phyloP scores from a whole-genome alignment of 2,888 invertebrate genomes.

The Ennomos erosarius region DNA sequence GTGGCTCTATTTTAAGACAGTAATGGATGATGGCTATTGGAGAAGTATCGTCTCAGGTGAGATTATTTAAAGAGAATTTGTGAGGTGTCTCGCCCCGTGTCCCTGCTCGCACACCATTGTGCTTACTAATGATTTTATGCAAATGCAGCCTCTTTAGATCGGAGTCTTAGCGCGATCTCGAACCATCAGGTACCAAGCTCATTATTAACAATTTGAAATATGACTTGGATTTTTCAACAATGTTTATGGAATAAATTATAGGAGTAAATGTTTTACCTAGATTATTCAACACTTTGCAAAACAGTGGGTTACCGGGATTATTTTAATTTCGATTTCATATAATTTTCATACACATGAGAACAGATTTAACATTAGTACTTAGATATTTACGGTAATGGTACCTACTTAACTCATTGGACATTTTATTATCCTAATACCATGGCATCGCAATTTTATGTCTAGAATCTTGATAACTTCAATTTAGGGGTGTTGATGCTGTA shows the following conservation, averaged over 20 bases:
- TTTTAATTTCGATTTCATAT: no score
- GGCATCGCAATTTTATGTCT: no score
- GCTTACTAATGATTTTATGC: conserved; percentile 86
- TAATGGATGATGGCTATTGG: conserved; percentile 47
- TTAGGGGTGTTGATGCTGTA: no score
- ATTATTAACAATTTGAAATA: conserved; percentile 84
- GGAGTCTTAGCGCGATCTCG: conserved; percentile 85
- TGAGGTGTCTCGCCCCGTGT: conserved; percentile 79
- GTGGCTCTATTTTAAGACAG: conserved; percentile 18
- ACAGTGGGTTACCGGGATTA: no score
- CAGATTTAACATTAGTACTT: no score
- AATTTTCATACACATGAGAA: no score
- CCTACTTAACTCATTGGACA: no score
- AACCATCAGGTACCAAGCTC: conserved; percentile 83
- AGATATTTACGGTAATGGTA: no score
- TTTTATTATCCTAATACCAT: no score
- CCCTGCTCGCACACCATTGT: conserved; percentile 83
- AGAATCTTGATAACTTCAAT: no score
- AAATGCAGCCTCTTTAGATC: conserved; percentile 85
- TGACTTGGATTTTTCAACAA: conserved; percentile 78
- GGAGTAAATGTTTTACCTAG: conserved; percentile 27
- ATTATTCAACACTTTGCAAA: background rate
- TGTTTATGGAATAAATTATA: conserved; percentile 42
- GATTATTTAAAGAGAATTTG: conserved; percentile 68
- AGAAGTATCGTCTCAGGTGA: conserved; percentile 44